Evolutionary conservation across 2,797 vertebrate species (phyloP), one percentile per base, ranked within the genome.

Genomic region (Emydoidea blandingii): DNA sequence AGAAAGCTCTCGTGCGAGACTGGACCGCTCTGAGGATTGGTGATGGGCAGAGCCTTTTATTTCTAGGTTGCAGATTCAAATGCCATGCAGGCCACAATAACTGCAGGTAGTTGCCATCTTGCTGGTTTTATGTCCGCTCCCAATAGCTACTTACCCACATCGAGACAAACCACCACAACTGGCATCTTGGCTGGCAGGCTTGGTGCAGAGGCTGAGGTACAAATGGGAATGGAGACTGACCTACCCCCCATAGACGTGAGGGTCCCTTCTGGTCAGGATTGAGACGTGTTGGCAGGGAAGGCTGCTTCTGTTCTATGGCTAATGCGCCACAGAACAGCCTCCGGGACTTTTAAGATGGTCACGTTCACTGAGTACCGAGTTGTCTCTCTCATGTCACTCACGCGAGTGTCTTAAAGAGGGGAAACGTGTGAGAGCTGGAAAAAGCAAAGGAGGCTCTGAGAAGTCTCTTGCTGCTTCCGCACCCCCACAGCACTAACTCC

Each of bases 401-500:
- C 4, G 16, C 0, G 34, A 8, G 16, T 19, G 62, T 19, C 62
- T 44, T 27, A 47, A 44, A 12, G 6, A 47, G 37, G 41, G 23
- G 41, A 44, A 95, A 81, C 27, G 53, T 90, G 19, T 85, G 53
- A 68, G 59, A 84, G 83, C 80, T 79, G 74, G 1, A 57, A 86
- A 54, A 92, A 96, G 86, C 56, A 76, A 65, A 83, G 85, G 81
- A 93, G 76, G 29, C 62, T 96, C 83, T 85, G 79, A 95, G 93
- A 94, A 82, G 12, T 96, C 56, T 96, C 83, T 21, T 82, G 88
- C 72, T 94, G 90, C 86, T 96, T 97, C 89, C 96, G 65, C 96
- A 92, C 96, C 93, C 96, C 93, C 95, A 88, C 95, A 97, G 96
- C 94, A 65, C 95, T 86, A 94, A 94, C 91, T 94, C 79, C 90